These are phyloP conservation scores for Melanotaenia maccullochi DNA, from an alignment of 2,797 vertebrate genomes.

Conservation along the genomic window DNA sequence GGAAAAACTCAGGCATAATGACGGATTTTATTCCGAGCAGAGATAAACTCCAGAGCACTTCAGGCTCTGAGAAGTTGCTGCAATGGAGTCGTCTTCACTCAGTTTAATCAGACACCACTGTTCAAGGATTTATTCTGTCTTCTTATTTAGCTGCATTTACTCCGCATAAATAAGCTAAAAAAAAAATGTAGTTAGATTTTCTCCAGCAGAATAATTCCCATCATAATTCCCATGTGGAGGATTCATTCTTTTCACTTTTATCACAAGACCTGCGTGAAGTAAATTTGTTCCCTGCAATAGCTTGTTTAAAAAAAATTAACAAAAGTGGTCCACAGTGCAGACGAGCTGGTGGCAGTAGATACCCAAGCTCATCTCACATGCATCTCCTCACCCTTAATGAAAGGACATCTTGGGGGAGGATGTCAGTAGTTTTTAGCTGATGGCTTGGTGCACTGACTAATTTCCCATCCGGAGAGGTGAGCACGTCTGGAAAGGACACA, in stretches of 20 bases:
- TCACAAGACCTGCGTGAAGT: slow-evolving; percentile 12
- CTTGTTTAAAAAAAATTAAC: slow-evolving; percentile 2
- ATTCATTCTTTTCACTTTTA: slow-evolving; percentile 4
- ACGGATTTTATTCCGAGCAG: slow-evolving; percentile 45
- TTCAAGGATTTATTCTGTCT: background rate
- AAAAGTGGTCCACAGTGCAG: slow-evolving; percentile 3
- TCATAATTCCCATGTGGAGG: background rate
- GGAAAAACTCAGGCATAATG: slow-evolving; percentile 37
- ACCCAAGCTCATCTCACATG: slow-evolving; percentile 53
- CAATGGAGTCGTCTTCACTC: slow-evolving; percentile 27
- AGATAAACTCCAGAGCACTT: slow-evolving; percentile 39
- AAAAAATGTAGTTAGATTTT: background rate
- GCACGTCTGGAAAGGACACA: slow-evolving; percentile 77
- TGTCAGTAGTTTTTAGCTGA: slow-evolving; percentile 69
- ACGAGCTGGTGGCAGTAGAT: slow-evolving; percentile 15
- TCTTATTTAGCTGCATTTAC: background rate
- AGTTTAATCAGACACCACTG: too few relatives aligned
- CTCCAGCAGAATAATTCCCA: background rate
- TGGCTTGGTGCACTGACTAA: slow-evolving; percentile 72
- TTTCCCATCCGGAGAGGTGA: slow-evolving; percentile 75
- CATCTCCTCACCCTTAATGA: slow-evolving; percentile 64
- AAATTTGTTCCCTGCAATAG: slow-evolving; percentile 8
- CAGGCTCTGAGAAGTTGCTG: slow-evolving; percentile 16
- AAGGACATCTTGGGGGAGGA: slow-evolving; percentile 71
- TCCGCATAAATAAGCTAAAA: background rate